Evolutionary conservation across 2,888 invertebrate species (phyloP), one percentile per base, ranked within the genome.

Genomic region (Andrena dorsata): DNA sequence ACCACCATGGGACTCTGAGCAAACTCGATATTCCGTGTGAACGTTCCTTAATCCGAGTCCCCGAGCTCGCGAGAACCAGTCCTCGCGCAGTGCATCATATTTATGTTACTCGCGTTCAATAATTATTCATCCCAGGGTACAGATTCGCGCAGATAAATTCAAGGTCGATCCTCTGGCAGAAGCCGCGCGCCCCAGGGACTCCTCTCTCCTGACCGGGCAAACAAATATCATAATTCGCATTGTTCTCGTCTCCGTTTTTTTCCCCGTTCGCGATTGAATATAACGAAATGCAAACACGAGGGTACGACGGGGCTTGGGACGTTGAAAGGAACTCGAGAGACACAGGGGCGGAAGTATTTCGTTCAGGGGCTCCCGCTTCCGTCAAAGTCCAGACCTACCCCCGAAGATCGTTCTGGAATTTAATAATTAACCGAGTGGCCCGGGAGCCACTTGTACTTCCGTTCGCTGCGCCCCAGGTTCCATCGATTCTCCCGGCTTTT

Each of bases 251-350:
- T 86, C 85, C 41, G 41, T 56, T 56, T 56, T 88, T 89, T 82
- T 73, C 73, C 68, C 86, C 82, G 83, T 84, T 86, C 90, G 86
- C 90, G 90, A 92, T 93, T 92, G 92, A 92, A 93, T 91, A 92
- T 93, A 94, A 94, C 93, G 93, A 93, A 93, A 94, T 92, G 93
- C 92, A 94, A 93, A 94, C 91, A 93, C 69, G 60, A 63, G 82
- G 56, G 89, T 89, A 90, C 89, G 87, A 86, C 81, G 87, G 90
- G 89, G 88, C 41, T 41, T 87, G 85, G 75, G 47, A 77, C 64
- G 77, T 49, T 77, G 83, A 82, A 87, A 84, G 77, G 76, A 60
- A 53, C 66, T 82, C 60, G 63, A 75, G 61, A 69, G 72, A 65
- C 49, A 49, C 47, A 41, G 51, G 63, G 56, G 47, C 32, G 69